Percentiles rank a stretch among this genome's conserved stretches.
Evolutionary conservation across 2,888 invertebrate genomes (phyloP).

Genomic region (Platyscelio sp.): DNA sequence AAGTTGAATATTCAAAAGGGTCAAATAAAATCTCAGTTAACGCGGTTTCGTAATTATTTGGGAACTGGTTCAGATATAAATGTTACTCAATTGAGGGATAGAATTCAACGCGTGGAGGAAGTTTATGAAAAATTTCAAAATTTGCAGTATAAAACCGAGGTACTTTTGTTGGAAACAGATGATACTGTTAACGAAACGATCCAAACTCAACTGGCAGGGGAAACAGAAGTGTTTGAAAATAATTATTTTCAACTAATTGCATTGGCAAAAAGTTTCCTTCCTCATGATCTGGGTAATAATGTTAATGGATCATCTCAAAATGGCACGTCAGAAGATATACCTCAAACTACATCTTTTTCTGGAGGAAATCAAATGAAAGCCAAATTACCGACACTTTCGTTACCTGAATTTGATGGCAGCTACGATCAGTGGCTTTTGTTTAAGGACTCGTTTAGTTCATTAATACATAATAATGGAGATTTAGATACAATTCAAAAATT

Average conservation of each 20-base stretch:
- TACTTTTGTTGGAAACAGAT: neutral
- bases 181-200: neutral
- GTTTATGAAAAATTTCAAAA: neutral
- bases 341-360: neutral
- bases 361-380: constrained; percentile 6
- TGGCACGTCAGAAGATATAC: too few relatives aligned
- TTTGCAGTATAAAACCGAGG: neutral
- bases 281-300: neutral
- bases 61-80: neutral
- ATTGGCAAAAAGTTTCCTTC: neutral
- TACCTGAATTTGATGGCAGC: constrained; percentile 61
- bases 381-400: constrained; percentile 53
- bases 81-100: neutral
- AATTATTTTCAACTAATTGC: constrained; percentile 15
- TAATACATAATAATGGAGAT: constrained; percentile 55
- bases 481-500: constrained; percentile 58
- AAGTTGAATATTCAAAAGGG: neutral
- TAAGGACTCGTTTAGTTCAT: constrained; percentile 47
- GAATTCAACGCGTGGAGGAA: neutral
- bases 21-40: neutral
- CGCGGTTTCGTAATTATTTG: neutral
- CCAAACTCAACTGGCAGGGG: neutral
- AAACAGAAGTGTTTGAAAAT: constrained; percentile 17
- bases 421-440: constrained; percentile 51
- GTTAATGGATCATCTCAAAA: neutral